Evolutionary conservation across 2,888 invertebrate species (phyloP).

Genomic region (Euplexia lucipara): DNA sequence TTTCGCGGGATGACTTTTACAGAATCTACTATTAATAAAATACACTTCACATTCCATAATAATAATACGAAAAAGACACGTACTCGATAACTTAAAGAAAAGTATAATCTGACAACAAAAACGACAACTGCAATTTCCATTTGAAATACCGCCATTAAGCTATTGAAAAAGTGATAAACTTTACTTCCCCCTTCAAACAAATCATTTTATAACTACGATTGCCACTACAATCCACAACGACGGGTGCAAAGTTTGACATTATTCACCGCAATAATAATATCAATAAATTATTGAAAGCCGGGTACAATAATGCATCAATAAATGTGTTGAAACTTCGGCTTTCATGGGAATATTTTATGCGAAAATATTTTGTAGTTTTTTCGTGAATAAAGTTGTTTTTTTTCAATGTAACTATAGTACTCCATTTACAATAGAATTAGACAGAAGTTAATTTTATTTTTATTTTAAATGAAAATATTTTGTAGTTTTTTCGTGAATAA

Average conservation of each 20-base stretch:
- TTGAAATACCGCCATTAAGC: conserved; percentile 57
- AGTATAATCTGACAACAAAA: conserved; percentile 17
- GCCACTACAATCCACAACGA: conserved; percentile 80
- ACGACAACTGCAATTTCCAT: conserved; percentile 39
- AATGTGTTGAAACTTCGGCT: conserved; percentile 22
- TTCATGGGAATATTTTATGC: background rate
- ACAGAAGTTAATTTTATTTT: too few species aligned
- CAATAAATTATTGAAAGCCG: conserved; percentile 79
- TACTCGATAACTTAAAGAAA: background rate
- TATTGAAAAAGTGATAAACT: conserved; percentile 70
- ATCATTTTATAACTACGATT: conserved; percentile 84
- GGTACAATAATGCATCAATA: conserved; percentile 36
- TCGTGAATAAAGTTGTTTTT: too few species aligned
- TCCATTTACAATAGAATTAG: too few species aligned
- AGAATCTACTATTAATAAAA: too few species aligned
- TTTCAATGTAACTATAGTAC: too few species aligned
- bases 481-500: too few species aligned
- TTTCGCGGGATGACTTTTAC: too few species aligned
- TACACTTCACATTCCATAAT: too few species aligned
- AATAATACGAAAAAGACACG: background rate
- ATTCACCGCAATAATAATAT: conserved; percentile 85
- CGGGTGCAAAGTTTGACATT: conserved; percentile 74
- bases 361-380: too few species aligned
- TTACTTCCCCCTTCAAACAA: conserved; percentile 76
- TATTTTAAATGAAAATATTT: too few species aligned